Percentiles rank a stretch among this genome's conserved stretches.
Evolutionary conservation across 2,113 vertebrate species (phyloP).

Genomic region (Passerina amoena): DNA sequence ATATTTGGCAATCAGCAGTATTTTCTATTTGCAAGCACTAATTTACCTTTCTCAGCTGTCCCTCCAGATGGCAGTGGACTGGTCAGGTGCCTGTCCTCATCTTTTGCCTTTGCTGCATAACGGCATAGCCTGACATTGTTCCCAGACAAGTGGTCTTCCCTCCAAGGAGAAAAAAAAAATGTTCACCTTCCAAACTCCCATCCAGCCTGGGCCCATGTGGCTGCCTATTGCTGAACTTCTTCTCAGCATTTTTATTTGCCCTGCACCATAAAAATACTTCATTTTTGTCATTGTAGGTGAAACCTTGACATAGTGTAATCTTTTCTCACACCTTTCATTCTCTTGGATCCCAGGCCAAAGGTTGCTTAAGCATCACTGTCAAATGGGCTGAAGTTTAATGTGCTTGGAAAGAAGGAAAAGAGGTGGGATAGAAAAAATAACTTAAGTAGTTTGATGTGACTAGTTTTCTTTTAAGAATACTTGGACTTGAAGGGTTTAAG

Average conservation of each 20-base stretch:
- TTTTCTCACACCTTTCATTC: neutral
- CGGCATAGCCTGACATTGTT: rapidly evolving
- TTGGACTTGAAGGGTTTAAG: neutral
- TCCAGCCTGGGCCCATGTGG: neutral
- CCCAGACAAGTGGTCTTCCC: neutral
- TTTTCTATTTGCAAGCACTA: neutral
- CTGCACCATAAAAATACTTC: neutral
- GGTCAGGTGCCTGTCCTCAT: neutral
- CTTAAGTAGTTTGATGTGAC: neutral
- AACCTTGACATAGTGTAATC: neutral
- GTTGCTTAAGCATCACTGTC: neutral
- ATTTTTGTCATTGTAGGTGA: neutral
- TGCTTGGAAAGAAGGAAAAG: neutral
- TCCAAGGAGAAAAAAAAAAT: neutral
- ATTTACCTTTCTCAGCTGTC: neutral
- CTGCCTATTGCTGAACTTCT: neutral
- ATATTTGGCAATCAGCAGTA: neutral
- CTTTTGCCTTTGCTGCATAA: neutral
- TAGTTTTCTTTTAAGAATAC: neutral
- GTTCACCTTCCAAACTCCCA: neutral
- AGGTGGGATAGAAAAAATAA: neutral
- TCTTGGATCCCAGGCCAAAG: neutral
- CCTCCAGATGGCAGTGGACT: neutral
- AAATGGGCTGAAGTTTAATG: neutral
- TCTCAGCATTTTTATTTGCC: neutral